phyloP scores from a whole-genome alignment of 2,888 invertebrate genomes.

The Parapristionchus giblindavisi region DNA sequence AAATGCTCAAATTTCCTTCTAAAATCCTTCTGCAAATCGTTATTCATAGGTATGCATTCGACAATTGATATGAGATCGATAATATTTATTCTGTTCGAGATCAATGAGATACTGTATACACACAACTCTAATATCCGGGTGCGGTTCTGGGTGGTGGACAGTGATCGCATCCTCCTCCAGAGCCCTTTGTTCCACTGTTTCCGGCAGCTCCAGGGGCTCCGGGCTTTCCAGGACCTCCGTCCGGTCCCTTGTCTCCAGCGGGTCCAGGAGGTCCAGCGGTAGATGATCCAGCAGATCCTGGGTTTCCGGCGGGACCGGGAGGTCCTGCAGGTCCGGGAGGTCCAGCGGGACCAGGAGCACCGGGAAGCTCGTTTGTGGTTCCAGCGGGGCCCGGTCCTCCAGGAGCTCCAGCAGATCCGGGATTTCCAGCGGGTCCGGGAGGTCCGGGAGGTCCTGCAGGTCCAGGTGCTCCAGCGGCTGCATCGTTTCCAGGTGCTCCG shows the following conservation, averaged over 20 bases:
- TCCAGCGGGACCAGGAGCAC: slow-evolving; percentile 29
- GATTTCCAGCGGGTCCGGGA: slow-evolving; percentile 31
- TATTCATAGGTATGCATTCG: no score
- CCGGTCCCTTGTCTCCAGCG: slow-evolving; percentile 34
- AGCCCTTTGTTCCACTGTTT: slow-evolving; percentile 8
- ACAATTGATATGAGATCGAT: no score
- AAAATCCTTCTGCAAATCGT: no score
- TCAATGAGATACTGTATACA: no score
- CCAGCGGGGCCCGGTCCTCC: slow-evolving; percentile 31
- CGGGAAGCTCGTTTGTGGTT: slow-evolving; percentile 6
- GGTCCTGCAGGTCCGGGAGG: slow-evolving; percentile 29
- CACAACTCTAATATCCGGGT: slow-evolving; percentile 18
- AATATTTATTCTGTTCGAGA: no score
- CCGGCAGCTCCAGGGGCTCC: slow-evolving; percentile 13
- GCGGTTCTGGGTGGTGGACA: slow-evolving; percentile 35
- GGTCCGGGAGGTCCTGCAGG: slow-evolving; percentile 27
- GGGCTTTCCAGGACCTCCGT: slow-evolving; percentile 16
- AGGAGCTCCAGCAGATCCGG: slow-evolving; percentile 15
- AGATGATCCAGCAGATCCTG: slow-evolving; percentile 4
- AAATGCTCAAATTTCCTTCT: no score
- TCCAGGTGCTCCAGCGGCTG: slow-evolving; percentile 12
- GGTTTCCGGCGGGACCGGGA: slow-evolving; percentile 30
- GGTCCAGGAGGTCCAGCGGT: slow-evolving; percentile 30
- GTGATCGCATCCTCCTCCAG: slow-evolving; percentile 27
- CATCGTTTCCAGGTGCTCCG: slow-evolving; percentile 14